A percentile compares a stretch with the other conserved stretches of the same genome.
Conservation (phyloP, 2,113 vertebrate species). For the Ardeotis arabs region DNA sequence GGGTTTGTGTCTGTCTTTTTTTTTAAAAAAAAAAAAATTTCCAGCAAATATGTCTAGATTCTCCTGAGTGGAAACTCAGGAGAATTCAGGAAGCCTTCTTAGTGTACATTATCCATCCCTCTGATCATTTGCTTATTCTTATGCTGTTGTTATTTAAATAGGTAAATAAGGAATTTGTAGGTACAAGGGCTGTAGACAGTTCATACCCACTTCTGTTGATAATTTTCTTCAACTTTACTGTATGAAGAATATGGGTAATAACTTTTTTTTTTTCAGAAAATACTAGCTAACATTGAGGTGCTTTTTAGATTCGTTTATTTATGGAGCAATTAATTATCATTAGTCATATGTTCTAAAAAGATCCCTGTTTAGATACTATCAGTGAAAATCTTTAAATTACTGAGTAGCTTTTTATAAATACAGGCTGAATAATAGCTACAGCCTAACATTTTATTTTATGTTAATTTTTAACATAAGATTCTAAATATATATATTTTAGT, state of each 20-base stretch:
- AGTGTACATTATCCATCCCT: neutral
- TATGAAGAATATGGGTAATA: neutral
- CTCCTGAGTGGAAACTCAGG: neutral
- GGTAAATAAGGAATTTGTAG: neutral
- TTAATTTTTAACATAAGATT: neutral
- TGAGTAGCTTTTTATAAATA: neutral
- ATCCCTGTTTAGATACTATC: neutral
- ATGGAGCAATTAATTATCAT: neutral
- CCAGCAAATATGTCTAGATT: neutral
- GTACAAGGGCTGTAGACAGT: neutral
- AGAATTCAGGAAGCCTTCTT: neutral
- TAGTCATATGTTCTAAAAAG: neutral
- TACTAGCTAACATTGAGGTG: neutral
- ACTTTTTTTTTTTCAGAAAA: neutral
- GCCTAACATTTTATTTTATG: neutral
- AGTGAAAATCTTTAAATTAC: neutral
- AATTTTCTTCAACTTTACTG: neutral
- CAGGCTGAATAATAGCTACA: neutral
- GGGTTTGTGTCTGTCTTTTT: neutral
- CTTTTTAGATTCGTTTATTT: neutral
- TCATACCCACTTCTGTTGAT: accelerated
- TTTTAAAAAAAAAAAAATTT: neutral
- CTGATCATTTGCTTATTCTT: neutral
- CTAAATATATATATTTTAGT: neutral
- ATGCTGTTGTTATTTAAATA: neutral